Evolutionary conservation across 1,140 invertebrate genomes (phyloP), one percentile per base, ranked within the genome.

Genomic region (Drosophila azteca): DNA sequence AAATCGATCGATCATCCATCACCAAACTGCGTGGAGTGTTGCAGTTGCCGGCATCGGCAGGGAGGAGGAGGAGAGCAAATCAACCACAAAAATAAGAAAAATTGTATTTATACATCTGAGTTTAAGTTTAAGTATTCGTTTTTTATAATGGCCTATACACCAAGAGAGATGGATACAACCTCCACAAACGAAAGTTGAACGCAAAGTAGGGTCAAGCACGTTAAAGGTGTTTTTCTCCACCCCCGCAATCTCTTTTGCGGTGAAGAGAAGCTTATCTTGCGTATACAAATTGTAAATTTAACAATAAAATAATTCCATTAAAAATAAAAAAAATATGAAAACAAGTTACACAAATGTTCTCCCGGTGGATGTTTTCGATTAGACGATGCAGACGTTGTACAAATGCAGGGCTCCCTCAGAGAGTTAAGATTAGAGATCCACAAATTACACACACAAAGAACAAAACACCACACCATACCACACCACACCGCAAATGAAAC

Each of bases 281-380:
- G 79, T 63, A 79, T 69, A 66, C 77, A 77, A 61, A 45, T 67
- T 87, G 82, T 87, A 87, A 87, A 88, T 68, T 84, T 72, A 83
- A 83, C 70, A 59, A 79, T 83, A 83, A 83, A 53, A 82, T 87
- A 88, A 87, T 87, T 87, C 83, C 82, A 87, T 82, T 87, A 88
- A 76, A 87, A 85, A 88, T 70, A 82, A 87, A 87, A 20, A 20
- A 20, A 85, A 41, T 26, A 54, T 67, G 64, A 66, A 50, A 45
- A 50, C 49, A 63, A 45, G 24, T 45, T 26, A 26, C 4, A 26
- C 24, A 26, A 26, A 4, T 26, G 24, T 26, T 52, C 62, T 51
- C 24, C 39, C 35, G 17, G 64, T 67, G 52, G 31, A 57, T 68
- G 66, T 35, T 48, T 54, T 68, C 41, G 26, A 79, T 26, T 39